phyloP scores from a whole-genome alignment of 2,888 invertebrate species.

The Trichopoda pennipes region DNA sequence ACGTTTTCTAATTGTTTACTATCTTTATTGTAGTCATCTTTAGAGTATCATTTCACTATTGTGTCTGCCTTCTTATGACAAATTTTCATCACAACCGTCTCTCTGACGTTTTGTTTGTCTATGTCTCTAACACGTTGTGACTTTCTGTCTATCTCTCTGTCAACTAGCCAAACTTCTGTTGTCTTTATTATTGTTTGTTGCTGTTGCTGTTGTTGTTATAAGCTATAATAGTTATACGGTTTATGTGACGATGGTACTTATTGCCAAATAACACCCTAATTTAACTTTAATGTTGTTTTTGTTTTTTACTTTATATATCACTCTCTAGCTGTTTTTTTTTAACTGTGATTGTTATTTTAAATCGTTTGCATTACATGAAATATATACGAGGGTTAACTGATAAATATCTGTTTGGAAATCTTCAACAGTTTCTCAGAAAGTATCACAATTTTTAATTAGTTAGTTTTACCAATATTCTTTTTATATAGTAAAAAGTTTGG shows the following conservation, averaged over 20 bases:
- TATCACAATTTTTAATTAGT: no score
- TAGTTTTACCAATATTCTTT: no score
- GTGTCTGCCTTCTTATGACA: constrained; percentile 13
- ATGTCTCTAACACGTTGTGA: constrained; percentile 4
- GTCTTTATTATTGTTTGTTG: constrained; percentile 24
- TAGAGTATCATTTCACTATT: constrained; percentile 32
- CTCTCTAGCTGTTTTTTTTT: constrained; percentile 9
- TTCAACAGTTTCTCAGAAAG: no score
- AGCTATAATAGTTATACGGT: constrained; percentile 38
- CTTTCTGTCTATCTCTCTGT: constrained; percentile 41
- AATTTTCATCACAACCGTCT: neutral
- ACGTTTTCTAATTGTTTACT: constrained; percentile 62
- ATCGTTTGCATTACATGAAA: constrained; percentile 10
- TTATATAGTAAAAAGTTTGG: no score
- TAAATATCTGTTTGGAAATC: neutral
- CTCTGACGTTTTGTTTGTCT: neutral
- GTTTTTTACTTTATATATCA: constrained; percentile 5
- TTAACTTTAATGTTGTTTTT: constrained; percentile 16
- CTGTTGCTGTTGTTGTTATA: no score
- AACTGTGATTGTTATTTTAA: constrained; percentile 28
- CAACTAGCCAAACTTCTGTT: constrained; percentile 45
- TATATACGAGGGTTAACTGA: neutral
- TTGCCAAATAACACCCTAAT: constrained; percentile 65
- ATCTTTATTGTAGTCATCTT: constrained; percentile 29
- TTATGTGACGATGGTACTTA: constrained; percentile 59